Percentiles rank a stretch among this genome's conserved stretches.
Conservation (phyloP, 2,113 vertebrate genomes). For the Ctenodactylus gundi region DNA sequence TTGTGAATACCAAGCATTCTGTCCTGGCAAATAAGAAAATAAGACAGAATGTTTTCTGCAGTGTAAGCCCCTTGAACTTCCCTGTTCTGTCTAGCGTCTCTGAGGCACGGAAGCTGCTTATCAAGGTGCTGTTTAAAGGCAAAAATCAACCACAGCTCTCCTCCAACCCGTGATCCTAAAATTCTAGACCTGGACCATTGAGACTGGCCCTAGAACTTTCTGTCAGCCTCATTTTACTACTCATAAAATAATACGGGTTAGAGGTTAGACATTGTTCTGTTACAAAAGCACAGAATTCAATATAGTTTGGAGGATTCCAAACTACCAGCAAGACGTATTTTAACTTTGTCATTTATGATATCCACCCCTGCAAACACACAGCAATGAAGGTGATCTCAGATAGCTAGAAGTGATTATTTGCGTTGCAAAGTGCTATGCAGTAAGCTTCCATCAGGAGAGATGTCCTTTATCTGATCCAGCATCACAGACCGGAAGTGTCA, state of each 20-base stretch:
- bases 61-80: background rate
- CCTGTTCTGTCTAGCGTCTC: accelerated
- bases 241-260: background rate
- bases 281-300: background rate
- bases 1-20: no score
- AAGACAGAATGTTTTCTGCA: no score
- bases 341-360: background rate
- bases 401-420: background rate
- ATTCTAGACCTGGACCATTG: accelerated
- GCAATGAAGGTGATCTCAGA: background rate
- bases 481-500: accelerated
- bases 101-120: accelerated
- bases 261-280: accelerated
- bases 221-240: background rate
- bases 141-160: accelerated
- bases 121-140: background rate
- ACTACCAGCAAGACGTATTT: background rate
- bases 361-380: background rate
- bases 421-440: background rate
- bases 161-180: background rate
- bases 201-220: background rate
- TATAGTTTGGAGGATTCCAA: background rate
- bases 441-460: background rate
- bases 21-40: no score
- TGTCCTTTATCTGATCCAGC: no score